Conservation (phyloP, 2,113 vertebrate genomes). For the Pterocles burchelli region DNA sequence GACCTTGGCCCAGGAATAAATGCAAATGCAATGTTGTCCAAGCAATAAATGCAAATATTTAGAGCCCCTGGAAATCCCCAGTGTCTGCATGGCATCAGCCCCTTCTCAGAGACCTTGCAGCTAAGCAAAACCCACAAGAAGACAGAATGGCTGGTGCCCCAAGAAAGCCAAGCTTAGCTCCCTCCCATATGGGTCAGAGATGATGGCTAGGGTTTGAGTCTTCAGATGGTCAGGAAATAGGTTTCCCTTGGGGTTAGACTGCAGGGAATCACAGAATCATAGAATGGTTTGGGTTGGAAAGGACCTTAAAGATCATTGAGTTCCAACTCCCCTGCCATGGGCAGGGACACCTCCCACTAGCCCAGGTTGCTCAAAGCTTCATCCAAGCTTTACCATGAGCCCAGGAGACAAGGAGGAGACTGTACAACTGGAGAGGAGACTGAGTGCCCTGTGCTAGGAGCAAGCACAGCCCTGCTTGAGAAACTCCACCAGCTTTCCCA, state of each 20-base stretch:
- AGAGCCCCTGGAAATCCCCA: not conserved
- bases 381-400: not conserved
- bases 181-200: not conserved
- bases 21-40: not conserved
- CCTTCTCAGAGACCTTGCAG: not conserved
- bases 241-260: not conserved
- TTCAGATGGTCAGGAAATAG: not conserved
- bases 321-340: no score
- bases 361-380: no score
- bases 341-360: no score
- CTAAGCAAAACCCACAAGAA: not conserved
- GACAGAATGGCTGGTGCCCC: not conserved
- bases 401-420: not conserved
- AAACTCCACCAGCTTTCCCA: not conserved
- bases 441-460: not conserved
- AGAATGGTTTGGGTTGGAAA: no score
- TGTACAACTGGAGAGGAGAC: not conserved
- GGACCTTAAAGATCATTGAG: no score
- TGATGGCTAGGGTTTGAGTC: not conserved
- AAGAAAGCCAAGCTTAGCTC: not conserved
- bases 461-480: not conserved
- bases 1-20: not conserved
- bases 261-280: no score
- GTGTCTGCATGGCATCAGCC: not conserved
- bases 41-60: not conserved